A percentile compares a stretch with the other conserved stretches of the same genome.
phyloP scores from a whole-genome alignment of 2,113 vertebrate species.

The Notothenia coriiceps region DNA sequence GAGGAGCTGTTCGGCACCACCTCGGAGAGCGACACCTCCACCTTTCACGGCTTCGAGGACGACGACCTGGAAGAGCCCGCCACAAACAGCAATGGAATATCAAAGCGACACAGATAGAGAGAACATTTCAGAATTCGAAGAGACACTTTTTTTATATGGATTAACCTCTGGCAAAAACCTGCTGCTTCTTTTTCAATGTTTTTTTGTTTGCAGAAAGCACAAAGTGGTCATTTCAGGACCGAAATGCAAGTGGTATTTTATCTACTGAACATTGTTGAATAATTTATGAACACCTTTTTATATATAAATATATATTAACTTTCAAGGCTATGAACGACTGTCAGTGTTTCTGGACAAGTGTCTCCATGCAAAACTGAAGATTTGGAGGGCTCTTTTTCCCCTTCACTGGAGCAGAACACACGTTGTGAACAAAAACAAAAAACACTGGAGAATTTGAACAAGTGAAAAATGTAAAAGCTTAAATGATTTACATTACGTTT shows the following conservation, averaged over 20 bases:
- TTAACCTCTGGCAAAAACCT: constrained; percentile 83
- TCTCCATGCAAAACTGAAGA: constrained; percentile 62
- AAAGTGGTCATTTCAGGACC: constrained; percentile 80
- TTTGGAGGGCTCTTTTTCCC: constrained; percentile 33
- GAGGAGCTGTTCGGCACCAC: constrained; percentile 99
- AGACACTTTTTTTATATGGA: constrained; percentile 71
- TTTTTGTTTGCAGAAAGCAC: constrained; percentile 83
- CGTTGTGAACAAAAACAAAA: constrained; percentile 70
- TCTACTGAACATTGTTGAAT: constrained; percentile 83
- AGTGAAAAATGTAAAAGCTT: constrained; percentile 51
- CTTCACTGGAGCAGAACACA: constrained; percentile 67
- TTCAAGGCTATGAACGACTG: constrained; percentile 70
- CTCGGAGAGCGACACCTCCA: constrained; percentile 98
- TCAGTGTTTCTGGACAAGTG: constrained; percentile 61
- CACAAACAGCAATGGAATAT: constrained; percentile 87
- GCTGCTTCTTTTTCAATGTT: constrained; percentile 83
- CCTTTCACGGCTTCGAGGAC: constrained; percentile 98
- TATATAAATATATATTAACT: constrained; percentile 69
- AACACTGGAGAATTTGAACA: constrained; percentile 76
- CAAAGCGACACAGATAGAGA: constrained; percentile 92
- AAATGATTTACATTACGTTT: constrained; percentile 34
- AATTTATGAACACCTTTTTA: constrained; percentile 81
- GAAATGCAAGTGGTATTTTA: constrained; percentile 82
- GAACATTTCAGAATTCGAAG: constrained; percentile 45
- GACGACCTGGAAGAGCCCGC: constrained; percentile 95